Evolutionary conservation across 2,113 vertebrate species (phyloP).

Genomic region (Rhodinocichla rosea): DNA sequence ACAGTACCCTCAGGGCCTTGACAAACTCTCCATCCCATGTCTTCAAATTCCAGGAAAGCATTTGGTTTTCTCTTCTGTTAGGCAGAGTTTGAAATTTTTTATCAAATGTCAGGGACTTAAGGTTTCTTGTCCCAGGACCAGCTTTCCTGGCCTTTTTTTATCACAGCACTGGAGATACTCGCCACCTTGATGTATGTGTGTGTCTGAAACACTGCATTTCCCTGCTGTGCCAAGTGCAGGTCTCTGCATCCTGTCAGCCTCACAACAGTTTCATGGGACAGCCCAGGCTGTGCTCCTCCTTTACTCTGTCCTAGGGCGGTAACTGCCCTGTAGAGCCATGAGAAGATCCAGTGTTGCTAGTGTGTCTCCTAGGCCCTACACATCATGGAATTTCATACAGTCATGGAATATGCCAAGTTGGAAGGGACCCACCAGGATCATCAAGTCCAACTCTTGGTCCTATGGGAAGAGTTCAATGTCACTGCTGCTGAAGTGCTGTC

Average conservation of each 20-base stretch:
- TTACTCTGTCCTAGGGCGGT: background rate
- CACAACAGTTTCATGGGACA: fast-evolving
- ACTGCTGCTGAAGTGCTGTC: background rate
- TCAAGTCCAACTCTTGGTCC: background rate
- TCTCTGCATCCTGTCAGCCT: background rate
- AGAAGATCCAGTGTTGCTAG: background rate
- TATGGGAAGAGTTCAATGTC: background rate
- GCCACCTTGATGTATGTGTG: background rate
- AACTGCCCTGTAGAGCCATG: background rate
- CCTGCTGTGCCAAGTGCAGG: background rate
- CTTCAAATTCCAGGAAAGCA: background rate
- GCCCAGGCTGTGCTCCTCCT: background rate
- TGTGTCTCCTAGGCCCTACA: background rate
- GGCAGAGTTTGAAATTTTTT: background rate
- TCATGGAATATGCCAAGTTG: background rate
- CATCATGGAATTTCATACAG: background rate
- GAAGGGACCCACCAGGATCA: background rate
- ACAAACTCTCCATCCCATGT: background rate
- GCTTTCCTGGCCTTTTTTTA: background rate
- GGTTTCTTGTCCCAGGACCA: background rate
- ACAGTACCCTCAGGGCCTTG: background rate
- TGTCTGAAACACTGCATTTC: background rate
- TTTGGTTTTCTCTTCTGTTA: background rate
- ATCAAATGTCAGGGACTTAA: background rate
- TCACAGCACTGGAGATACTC: background rate